These are phyloP conservation scores for Eupleurogrammus muticus DNA, from an alignment of 2,797 vertebrate genomes.

Conservation along the genomic window DNA sequence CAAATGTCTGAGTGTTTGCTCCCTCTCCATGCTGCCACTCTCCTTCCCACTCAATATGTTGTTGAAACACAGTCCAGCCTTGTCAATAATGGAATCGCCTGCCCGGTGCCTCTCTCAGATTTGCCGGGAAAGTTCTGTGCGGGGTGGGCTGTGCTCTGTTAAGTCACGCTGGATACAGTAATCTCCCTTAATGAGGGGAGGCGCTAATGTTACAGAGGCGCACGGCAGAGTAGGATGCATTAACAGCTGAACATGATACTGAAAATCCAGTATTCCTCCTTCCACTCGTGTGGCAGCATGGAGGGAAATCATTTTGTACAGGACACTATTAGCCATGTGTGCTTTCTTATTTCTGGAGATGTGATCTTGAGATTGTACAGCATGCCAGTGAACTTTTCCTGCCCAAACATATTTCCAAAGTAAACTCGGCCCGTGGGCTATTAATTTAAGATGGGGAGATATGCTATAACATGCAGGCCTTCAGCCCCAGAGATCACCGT, in stretches of 20 bases:
- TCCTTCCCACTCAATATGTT: conserved; percentile 33
- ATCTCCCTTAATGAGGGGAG: conserved; percentile 64
- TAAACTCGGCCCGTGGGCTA: conserved; percentile 65
- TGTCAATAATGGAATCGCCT: conserved; percentile 59
- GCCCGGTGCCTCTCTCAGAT: conserved; percentile 28
- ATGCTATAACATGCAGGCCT: conserved; percentile 68
- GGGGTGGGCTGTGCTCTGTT: conserved; percentile 35
- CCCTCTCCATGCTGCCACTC: conserved; percentile 6
- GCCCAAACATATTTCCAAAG: conserved; percentile 72
- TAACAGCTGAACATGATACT: conserved; percentile 50
- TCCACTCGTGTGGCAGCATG: conserved; percentile 38
- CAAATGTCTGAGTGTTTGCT: conserved; percentile 40
- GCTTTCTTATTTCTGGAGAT: conserved; percentile 47
- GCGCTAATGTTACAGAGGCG: conserved; percentile 49
- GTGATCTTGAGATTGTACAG: conserved; percentile 35
- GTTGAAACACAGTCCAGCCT: conserved; percentile 48
- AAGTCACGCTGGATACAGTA: conserved; percentile 49
- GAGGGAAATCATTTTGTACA: conserved; percentile 46
- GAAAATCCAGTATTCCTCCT: conserved; percentile 41
- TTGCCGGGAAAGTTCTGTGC: conserved; percentile 62
- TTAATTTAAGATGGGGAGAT: conserved; percentile 73
- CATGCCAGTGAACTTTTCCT: conserved; percentile 59
- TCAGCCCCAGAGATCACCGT: conserved; percentile 65
- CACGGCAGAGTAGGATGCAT: conserved; percentile 38
- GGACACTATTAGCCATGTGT: conserved; percentile 21